phyloP scores from a whole-genome alignment of 2,797 vertebrate genomes.

The Cyprinella venusta region DNA sequence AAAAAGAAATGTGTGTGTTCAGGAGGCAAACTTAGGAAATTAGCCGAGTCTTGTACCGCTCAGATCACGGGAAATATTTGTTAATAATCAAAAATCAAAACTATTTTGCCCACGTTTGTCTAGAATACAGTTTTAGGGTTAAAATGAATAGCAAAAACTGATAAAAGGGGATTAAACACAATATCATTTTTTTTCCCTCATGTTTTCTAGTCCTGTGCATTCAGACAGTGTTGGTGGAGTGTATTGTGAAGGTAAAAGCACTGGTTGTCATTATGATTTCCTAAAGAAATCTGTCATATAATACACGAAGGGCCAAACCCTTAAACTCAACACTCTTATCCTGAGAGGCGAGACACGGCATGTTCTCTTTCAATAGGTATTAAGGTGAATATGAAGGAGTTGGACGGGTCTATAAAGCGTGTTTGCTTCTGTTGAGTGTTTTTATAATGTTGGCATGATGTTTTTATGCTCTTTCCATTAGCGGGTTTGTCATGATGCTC shows the following conservation, averaged over 20 bases:
- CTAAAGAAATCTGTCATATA: conserved; percentile 48
- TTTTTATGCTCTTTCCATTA: conserved; percentile 17
- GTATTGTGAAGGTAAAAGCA: conserved; percentile 24
- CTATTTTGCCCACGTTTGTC: too few species aligned
- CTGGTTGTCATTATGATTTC: conserved; percentile 34
- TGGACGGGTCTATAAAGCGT: conserved; percentile 68
- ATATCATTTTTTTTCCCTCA: too few species aligned
- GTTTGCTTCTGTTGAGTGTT: conserved; percentile 65
- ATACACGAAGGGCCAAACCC: conserved; percentile 64
- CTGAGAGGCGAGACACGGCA: conserved; percentile 59
- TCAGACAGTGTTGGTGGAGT: neutral
- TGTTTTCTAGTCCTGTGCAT: neutral
- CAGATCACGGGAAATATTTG: too few species aligned
- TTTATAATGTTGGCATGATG: conserved; percentile 46
- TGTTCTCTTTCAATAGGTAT: conserved; percentile 61
- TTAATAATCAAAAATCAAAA: too few species aligned
- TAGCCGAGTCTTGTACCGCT: too few species aligned
- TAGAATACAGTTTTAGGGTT: too few species aligned
- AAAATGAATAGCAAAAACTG: neutral
- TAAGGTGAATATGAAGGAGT: conserved; percentile 64
- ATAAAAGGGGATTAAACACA: neutral
- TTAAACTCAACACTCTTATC: conserved; percentile 65
- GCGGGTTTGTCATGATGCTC: neutral
- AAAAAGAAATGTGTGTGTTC: too few species aligned
- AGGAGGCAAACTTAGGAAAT: too few species aligned